Evolutionary conservation across 2,888 invertebrate genomes (phyloP).

Genomic region (Arrhopalites spinosus): DNA sequence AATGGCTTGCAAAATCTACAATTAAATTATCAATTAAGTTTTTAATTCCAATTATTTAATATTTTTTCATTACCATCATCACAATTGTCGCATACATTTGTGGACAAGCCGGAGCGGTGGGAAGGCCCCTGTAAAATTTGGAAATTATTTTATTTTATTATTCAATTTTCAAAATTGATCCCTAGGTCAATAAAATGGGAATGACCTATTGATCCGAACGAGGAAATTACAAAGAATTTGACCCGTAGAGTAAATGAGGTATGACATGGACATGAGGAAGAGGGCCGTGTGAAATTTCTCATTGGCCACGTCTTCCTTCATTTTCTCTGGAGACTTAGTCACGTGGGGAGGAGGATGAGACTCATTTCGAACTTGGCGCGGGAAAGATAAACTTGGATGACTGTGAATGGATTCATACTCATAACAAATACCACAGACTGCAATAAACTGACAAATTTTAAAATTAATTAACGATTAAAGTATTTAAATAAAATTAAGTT

Average conservation of each 20-base stretch:
- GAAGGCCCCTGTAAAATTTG: too few relatives aligned
- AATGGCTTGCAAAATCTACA: conserved; percentile 23
- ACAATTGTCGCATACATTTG: conserved; percentile 9
- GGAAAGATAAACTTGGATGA: too few relatives aligned
- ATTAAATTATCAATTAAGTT: too few relatives aligned
- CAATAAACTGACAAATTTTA: too few relatives aligned
- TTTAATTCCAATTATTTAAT: too few relatives aligned
- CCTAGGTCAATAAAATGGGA: too few relatives aligned
- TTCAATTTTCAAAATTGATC: too few relatives aligned
- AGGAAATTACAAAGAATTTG: conserved; percentile 22
- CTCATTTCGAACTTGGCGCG: neutral
- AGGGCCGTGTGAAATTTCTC: conserved; percentile 10
- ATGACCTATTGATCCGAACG: neutral
- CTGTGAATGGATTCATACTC: conserved; percentile 33
- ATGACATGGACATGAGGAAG: conserved; percentile 22
- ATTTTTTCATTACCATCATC: conserved; percentile 20
- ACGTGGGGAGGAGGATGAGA: neutral
- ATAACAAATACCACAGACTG: conserved; percentile 14
- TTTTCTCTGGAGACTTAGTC: neutral
- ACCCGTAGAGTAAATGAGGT: conserved; percentile 23
- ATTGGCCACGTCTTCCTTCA: too few relatives aligned
- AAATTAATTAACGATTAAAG: too few relatives aligned
- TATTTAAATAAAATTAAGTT: too few relatives aligned
- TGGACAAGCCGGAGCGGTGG: neutral
- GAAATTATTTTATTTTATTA: too few relatives aligned